Percentiles rank a stretch among this genome's conserved stretches.
phyloP scores from a whole-genome alignment of 1,140 invertebrate species.

The Drosophila fuyamai region DNA sequence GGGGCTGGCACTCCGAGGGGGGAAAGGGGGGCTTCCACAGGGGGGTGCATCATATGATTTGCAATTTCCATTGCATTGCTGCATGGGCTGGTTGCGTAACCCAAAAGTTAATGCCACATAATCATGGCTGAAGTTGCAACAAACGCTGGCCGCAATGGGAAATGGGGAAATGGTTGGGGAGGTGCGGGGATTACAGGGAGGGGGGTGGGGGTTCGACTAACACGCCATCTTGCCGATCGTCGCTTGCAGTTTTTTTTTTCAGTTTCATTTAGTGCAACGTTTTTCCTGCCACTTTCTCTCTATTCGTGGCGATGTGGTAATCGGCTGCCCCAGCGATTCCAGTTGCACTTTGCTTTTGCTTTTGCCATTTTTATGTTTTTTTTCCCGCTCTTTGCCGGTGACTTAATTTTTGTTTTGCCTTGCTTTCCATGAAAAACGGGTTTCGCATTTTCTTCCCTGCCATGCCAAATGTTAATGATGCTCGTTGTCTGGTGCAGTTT shows the following conservation, averaged over 20 bases:
- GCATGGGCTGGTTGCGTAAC: constrained; percentile 76
- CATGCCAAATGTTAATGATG: constrained; percentile 46
- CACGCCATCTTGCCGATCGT: constrained; percentile 62
- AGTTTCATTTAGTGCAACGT: constrained; percentile 38
- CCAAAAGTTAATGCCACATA: constrained; percentile 82
- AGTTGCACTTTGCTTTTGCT: constrained; percentile 16
- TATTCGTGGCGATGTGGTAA: constrained; percentile 70
- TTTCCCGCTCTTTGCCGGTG: constrained; percentile 48
- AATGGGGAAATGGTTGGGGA: constrained; percentile 69
- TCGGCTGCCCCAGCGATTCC: constrained; percentile 32
- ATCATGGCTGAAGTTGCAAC: constrained; percentile 82
- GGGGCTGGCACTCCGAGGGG: neutral
- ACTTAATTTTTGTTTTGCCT: constrained; percentile 70
- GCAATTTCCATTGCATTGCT: constrained; percentile 73
- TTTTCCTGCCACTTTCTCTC: constrained; percentile 80
- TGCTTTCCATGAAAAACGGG: constrained; percentile 63
- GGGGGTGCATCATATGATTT: constrained; percentile 70
- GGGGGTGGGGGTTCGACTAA: constrained; percentile 33
- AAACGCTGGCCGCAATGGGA: constrained; percentile 71
- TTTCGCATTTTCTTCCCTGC: constrained; percentile 61
- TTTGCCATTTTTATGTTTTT: constrained; percentile 4
- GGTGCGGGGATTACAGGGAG: neutral
- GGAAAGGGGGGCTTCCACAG: neutral
- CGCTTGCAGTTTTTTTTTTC: constrained; percentile 26
- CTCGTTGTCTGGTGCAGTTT: constrained; percentile 19